These are phyloP conservation scores for Platysternon megacephalum DNA, from an alignment of 2,113 vertebrate genomes.

Conservation along the genomic window DNA sequence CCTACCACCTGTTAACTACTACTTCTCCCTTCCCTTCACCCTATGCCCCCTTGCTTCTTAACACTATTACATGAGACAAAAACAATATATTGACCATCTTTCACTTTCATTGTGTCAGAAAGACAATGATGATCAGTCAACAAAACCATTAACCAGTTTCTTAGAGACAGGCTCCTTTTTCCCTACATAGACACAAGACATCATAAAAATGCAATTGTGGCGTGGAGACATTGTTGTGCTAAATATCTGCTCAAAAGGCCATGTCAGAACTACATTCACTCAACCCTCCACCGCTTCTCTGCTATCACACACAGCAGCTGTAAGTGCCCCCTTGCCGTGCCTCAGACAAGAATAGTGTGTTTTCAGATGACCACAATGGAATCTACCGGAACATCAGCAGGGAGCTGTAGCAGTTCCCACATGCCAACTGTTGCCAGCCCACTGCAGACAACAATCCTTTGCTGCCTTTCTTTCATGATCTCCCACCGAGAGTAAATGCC, in stretches of 20 bases:
- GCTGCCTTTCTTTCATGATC: slow-evolving; percentile 34
- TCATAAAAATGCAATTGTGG: slow-evolving; percentile 11
- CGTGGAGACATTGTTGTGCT: neutral
- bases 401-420: slow-evolving; percentile 42
- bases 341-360: neutral
- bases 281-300: slow-evolving; percentile 1
- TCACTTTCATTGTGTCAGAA: neutral
- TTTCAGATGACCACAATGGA: slow-evolving; percentile 27
- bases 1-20: neutral
- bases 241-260: slow-evolving; percentile 13
- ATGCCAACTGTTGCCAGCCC: slow-evolving; percentile 30
- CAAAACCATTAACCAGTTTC: neutral
- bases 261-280: neutral
- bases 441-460: neutral
- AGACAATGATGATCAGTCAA: neutral
- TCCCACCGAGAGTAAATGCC: slow-evolving; percentile 14
- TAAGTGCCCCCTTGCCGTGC: neutral
- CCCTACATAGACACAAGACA: neutral
- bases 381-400: neutral
- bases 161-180: neutral
- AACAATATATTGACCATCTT: neutral
- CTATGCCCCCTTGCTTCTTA: neutral
- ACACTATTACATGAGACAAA: neutral
- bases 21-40: neutral
- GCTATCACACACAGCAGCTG: neutral